These are phyloP conservation scores for Drosophila kanekoi DNA, from an alignment of 2,888 invertebrate species.

Conservation along the genomic window DNA sequence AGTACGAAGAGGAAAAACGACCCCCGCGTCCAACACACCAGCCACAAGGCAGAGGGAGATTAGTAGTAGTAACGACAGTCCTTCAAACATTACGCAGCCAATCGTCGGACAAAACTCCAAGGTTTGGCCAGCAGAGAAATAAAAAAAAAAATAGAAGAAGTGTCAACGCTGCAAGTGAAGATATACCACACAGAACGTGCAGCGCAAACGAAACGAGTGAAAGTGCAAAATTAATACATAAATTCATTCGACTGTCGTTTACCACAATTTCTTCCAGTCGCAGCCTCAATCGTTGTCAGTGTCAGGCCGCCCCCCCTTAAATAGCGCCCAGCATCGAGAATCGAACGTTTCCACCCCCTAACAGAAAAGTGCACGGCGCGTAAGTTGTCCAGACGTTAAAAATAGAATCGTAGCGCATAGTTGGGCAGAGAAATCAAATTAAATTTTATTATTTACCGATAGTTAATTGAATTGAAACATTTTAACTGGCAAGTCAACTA, in stretches of 20 bases:
- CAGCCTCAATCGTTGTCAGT: constrained; percentile 28
- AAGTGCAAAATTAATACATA: constrained; percentile 64
- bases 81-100: constrained; percentile 76
- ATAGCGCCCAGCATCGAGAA: constrained; percentile 44
- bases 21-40: constrained; percentile 68
- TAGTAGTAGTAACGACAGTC: constrained; percentile 78
- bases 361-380: constrained; percentile 69
- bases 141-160: constrained; percentile 38
- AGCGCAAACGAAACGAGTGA: constrained; percentile 68
- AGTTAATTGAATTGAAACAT: constrained; percentile 31
- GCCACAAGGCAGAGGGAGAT: constrained; percentile 68
- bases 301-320: constrained; percentile 18
- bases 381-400: constrained; percentile 75
- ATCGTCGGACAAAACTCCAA: constrained; percentile 50
- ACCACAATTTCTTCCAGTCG: constrained; percentile 60
- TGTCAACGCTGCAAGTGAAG: constrained; percentile 33
- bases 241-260: constrained; percentile 49
- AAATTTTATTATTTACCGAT: constrained; percentile 15
- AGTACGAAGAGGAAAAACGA: constrained; percentile 66
- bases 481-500: constrained; percentile 67
- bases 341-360: constrained; percentile 50
- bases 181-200: constrained; percentile 64
- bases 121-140: constrained; percentile 48
- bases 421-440: constrained; percentile 29
- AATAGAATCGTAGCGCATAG: constrained; percentile 64